Base-by-base conservation (phyloP, 2,113 vertebrate genomes). In the Hippocampus mohnikei region DNA sequence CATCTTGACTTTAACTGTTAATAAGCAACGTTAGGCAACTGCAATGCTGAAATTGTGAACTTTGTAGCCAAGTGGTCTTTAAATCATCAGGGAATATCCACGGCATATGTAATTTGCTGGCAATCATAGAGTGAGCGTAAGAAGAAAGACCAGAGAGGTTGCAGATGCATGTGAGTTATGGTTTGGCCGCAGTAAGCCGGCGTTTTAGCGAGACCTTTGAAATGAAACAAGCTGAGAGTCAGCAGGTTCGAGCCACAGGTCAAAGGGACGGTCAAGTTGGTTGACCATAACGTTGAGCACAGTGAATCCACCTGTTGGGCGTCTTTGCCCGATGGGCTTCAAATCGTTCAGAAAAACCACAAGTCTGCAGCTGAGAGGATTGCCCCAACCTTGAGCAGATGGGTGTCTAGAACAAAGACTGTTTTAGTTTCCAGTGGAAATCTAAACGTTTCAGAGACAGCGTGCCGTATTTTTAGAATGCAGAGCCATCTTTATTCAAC, bases 101-200 rank as follows among this genome's bases (percentile, higher is more conserved):
- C 84, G 77, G 59, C 81, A 88, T 80, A 80, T 81, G 66, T 85
- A 84, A 87, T 65, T 78, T 78, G 67, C 78, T 82, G 77, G 79
- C 79, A 85, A 82, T 74, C 66, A 37, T 69, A 74, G 68, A 56
- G 60, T 62, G 69, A 71, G 73, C 58, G 71, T 62, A 65, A 53
- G 81, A 81, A 80, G 68, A 70, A 67, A 72, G 72, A 40, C 12
- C 71, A 64, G 46, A 42, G 70, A 78, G 59, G 71, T 55, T 37
- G 76, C 9, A 23, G 63, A 65, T 46, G 23, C 23, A 53, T 63
- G 63, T 52, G 69, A 63, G 81, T 77, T 66, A 84, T 20, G 65
- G 53, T 46, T 74, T 71, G 69, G 69, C 65, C 64, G 81, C 67
- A 79, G 29, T 64, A 42, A 72, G 77, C 61, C 78, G n/a, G 27